These are phyloP conservation scores for Champsocephalus esox DNA, from an alignment of 2,797 vertebrate species.

Conservation along the genomic window DNA sequence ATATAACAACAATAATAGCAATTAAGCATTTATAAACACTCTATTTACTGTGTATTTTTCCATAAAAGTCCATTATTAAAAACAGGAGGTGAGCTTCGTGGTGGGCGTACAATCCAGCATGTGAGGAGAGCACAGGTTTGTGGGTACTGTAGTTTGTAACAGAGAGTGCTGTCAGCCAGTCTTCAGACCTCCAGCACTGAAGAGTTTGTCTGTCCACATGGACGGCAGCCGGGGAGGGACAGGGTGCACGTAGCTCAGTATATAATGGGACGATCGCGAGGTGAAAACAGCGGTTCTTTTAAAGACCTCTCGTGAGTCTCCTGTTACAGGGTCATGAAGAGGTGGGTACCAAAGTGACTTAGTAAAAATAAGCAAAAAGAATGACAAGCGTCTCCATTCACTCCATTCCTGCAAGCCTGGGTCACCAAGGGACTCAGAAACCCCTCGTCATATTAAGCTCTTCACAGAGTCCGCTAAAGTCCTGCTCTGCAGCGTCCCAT, in stretches of 20 bases:
- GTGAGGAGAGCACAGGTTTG: constrained; percentile 71
- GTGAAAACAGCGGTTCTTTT: constrained; percentile 72
- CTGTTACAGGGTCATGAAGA: constrained; percentile 75
- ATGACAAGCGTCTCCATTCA: constrained; percentile 74
- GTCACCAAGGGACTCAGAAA: constrained; percentile 48
- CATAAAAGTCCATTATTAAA: constrained; percentile 84
- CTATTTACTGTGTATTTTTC: constrained; percentile 83
- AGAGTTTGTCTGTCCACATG: constrained; percentile 41
- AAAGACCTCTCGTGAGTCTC: constrained; percentile 76
- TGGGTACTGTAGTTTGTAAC: constrained; percentile 59
- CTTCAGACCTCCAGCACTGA: constrained; percentile 49
- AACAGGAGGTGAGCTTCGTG: constrained; percentile 81
- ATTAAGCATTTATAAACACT: constrained; percentile 89
- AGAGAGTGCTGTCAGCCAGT: constrained; percentile 36
- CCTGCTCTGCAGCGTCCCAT: constrained; percentile 53
- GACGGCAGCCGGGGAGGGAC: constrained; percentile 38
- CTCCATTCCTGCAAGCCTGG: constrained; percentile 59
- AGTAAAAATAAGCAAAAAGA: constrained; percentile 85
- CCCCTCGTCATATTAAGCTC: constrained; percentile 61
- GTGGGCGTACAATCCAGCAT: constrained; percentile 84
- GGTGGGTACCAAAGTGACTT: constrained; percentile 88
- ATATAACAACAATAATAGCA: constrained; percentile 88
- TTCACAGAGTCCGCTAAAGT: constrained; percentile 65
- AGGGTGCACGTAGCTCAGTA: constrained; percentile 53
- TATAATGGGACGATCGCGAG: constrained; percentile 63